Percentiles rank a stretch among this genome's conserved stretches.
phyloP scores from a whole-genome alignment of 2,113 vertebrate species.

The Tursiops truncatus region DNA sequence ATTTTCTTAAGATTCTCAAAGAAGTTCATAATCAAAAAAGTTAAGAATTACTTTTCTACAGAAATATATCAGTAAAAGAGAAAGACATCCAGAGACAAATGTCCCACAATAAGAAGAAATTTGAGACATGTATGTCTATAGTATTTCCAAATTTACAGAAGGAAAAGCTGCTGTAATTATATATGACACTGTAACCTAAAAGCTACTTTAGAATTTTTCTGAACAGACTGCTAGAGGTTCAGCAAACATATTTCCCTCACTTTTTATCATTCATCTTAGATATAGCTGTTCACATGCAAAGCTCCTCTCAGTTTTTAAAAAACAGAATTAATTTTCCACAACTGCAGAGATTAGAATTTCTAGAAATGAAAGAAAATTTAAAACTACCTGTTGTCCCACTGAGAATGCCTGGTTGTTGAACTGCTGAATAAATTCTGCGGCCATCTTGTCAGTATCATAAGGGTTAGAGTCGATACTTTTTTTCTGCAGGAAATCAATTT shows the following conservation, averaged over 20 bases:
- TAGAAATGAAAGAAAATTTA: not conserved
- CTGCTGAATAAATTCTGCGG: conserved; percentile 92
- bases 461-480: conserved; percentile 94
- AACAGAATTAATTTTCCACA: not conserved
- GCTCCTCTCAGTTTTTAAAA: not conserved
- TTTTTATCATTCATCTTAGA: not conserved
- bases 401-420: conserved; percentile 96
- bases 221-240: not conserved
- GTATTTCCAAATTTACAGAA: not conserved
- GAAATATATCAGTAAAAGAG: not conserved
- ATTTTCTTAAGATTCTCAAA: conserved; percentile 37
- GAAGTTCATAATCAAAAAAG: not conserved
- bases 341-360: too few relatives aligned
- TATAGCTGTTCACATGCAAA: not conserved
- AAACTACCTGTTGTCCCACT: conserved; percentile 91
- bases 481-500: conserved; percentile 98
- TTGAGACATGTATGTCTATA: not conserved
- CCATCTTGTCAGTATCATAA: conserved; percentile 96
- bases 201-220: not conserved
- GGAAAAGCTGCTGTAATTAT: not conserved
- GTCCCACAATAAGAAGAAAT: not conserved
- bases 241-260: not conserved
- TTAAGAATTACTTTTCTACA: conserved; percentile 23
- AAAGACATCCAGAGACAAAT: not conserved
- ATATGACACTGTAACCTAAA: not conserved